Evolutionary conservation across 2,797 vertebrate species (phyloP).

Genomic region (Fringilla coelebs): DNA sequence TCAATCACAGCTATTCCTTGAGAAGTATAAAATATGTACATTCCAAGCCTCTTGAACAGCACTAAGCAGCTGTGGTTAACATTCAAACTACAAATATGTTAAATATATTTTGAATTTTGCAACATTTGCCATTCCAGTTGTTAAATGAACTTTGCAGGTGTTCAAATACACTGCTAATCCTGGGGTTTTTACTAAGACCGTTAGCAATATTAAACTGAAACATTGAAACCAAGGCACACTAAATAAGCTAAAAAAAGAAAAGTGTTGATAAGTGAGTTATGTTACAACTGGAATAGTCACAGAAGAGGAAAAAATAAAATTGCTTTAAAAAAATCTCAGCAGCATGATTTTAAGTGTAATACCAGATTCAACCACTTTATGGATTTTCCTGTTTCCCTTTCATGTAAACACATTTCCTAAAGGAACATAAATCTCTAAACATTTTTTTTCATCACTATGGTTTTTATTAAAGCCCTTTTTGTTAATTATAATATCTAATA

Average conservation of each 20-base stretch:
- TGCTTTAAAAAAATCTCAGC: background rate
- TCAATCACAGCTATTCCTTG: slow-evolving; percentile 65
- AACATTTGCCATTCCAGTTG: slow-evolving; percentile 69
- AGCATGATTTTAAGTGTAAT: slow-evolving; percentile 51
- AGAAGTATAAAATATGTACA: slow-evolving; percentile 60
- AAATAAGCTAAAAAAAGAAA: slow-evolving; percentile 33
- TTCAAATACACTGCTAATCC: slow-evolving; percentile 72
- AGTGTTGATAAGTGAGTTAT: slow-evolving; percentile 52
- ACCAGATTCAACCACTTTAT: slow-evolving; percentile 50
- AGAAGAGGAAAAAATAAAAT: slow-evolving; percentile 56
- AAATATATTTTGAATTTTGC: slow-evolving; percentile 72
- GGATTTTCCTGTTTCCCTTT: slow-evolving; percentile 33
- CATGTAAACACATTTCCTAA: slow-evolving; percentile 41
- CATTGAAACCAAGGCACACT: slow-evolving; percentile 44
- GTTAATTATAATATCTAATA: background rate
- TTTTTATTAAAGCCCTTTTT: background rate
- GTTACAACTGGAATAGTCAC: slow-evolving; percentile 53
- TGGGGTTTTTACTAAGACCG: slow-evolving; percentile 58
- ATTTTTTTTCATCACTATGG: background rate
- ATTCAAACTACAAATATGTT: slow-evolving; percentile 68
- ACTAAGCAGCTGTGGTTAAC: slow-evolving; percentile 70
- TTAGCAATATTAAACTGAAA: slow-evolving; percentile 69
- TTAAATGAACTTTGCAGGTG: slow-evolving; percentile 79
- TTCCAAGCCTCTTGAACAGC: slow-evolving; percentile 56
- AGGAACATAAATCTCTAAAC: background rate